Conservation (phyloP, 2,888 invertebrate genomes). For the Calameuta idolon region DNA sequence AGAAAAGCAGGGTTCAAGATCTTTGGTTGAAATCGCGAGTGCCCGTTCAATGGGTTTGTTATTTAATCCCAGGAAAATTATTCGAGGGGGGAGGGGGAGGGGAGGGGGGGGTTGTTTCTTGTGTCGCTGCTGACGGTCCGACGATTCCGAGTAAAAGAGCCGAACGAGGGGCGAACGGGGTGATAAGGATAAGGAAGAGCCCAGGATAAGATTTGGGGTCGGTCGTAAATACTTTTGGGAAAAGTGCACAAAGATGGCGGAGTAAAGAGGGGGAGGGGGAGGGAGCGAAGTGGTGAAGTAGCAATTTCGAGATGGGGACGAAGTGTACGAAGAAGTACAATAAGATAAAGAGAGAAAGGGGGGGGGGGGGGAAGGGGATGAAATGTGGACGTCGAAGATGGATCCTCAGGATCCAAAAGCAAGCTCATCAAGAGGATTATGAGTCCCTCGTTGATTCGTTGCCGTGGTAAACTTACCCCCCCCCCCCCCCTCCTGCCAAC, state of each 20-base stretch:
- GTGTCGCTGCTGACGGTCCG: background rate
- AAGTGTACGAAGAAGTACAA: background rate
- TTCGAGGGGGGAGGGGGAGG: background rate
- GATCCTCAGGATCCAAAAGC: background rate
- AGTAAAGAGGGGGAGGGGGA: background rate
- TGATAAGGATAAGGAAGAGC: background rate
- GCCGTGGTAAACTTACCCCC: background rate
- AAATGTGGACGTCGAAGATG: background rate
- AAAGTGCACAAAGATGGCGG: background rate
- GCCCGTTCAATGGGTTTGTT: background rate
- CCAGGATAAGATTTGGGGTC: background rate
- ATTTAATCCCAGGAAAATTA: background rate
- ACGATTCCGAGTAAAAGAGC: background rate
- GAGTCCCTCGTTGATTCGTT: conserved; percentile 19
- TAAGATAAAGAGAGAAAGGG: background rate
- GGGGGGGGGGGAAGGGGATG: too few relatives aligned
- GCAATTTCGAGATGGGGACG: conserved; percentile 14
- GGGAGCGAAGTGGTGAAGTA: background rate
- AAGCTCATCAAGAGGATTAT: conserved; percentile 25
- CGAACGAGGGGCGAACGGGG: background rate
- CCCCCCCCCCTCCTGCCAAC: background rate
- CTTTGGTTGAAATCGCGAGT: background rate
- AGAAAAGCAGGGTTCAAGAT: background rate
- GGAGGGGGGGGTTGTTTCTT: background rate
- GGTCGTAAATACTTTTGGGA: background rate